Evolutionary conservation across 2,888 invertebrate genomes (phyloP).

Genomic region (Sthenelais limicola): DNA sequence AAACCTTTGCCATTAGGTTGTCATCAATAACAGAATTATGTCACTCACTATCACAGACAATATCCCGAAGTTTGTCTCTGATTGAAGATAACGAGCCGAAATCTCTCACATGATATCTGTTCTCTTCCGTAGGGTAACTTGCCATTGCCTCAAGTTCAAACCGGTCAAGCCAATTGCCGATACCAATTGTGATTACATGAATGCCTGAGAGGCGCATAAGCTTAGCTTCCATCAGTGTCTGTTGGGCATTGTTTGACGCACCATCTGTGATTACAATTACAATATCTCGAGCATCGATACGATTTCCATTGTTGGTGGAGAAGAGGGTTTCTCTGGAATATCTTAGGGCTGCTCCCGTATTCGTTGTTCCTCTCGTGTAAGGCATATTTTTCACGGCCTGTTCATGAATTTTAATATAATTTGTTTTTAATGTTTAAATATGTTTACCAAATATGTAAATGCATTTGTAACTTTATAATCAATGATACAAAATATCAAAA

Average conservation of each 20-base stretch:
- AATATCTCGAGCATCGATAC: constrained; percentile 3
- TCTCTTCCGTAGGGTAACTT: constrained; percentile 39
- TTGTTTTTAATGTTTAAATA: no score
- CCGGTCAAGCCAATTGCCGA: constrained; percentile 44
- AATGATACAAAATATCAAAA: no score
- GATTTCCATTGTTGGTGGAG: constrained; percentile 15
- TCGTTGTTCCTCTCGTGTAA: constrained; percentile 44
- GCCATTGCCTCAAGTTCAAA: constrained; percentile 46
- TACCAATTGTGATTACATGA: constrained; percentile 41
- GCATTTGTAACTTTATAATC: no score
- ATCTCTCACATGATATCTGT: constrained; percentile 24
- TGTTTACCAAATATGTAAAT: no score
- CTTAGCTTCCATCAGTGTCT: constrained; percentile 35
- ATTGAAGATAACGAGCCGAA: constrained; percentile 21
- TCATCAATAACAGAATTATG: no score
- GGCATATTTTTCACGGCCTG: constrained; percentile 16
- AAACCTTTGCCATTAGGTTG: no score
- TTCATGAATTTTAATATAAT: no score
- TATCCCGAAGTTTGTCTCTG: not conserved
- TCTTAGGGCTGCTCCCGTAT: constrained; percentile 40
- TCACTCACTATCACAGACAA: constrained; percentile 47
- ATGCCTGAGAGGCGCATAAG: constrained; percentile 25
- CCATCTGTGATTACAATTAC: constrained; percentile 37
- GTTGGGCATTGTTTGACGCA: constrained; percentile 28
- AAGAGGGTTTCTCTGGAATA: constrained; percentile 8